phyloP scores from a whole-genome alignment of 2,797 vertebrate genomes.

The Clarias platycephalus region DNA sequence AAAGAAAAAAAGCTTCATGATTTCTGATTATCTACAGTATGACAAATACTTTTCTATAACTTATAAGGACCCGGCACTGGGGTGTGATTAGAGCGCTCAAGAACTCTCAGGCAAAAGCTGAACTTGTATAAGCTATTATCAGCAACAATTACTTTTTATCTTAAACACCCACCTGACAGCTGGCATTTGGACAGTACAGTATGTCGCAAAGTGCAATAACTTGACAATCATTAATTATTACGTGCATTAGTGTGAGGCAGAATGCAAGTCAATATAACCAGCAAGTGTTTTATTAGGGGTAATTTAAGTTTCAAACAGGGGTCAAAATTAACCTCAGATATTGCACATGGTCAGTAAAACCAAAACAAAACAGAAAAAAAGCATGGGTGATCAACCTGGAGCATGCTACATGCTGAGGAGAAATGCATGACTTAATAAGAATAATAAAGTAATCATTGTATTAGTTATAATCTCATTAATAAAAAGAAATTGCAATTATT shows the following conservation, averaged over 20 bases:
- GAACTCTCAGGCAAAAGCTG: neutral
- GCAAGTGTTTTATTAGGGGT: neutral
- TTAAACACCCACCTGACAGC: neutral
- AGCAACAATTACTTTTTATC: neutral
- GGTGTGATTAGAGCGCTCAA: neutral
- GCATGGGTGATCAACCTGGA: neutral
- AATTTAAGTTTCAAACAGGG: neutral
- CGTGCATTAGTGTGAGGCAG: neutral
- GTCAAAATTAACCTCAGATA: neutral
- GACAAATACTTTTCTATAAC: too few species aligned
- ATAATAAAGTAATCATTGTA: too few species aligned
- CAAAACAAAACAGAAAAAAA: neutral
- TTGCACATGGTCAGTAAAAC: neutral
- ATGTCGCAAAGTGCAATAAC: constrained; percentile 6
- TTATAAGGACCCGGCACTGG: neutral
- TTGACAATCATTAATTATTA: neutral
- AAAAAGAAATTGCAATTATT: too few species aligned
- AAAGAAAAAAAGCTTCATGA: constrained; percentile 25
- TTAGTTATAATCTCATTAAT: too few species aligned
- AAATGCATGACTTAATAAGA: neutral
- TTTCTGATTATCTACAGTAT: neutral
- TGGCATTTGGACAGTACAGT: neutral
- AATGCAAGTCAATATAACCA: neutral
- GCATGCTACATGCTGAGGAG: neutral
- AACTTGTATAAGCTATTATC: neutral